Evolutionary conservation across 2,888 invertebrate genomes (phyloP).

Genomic region (Drosophila nr. perissopoda): DNA sequence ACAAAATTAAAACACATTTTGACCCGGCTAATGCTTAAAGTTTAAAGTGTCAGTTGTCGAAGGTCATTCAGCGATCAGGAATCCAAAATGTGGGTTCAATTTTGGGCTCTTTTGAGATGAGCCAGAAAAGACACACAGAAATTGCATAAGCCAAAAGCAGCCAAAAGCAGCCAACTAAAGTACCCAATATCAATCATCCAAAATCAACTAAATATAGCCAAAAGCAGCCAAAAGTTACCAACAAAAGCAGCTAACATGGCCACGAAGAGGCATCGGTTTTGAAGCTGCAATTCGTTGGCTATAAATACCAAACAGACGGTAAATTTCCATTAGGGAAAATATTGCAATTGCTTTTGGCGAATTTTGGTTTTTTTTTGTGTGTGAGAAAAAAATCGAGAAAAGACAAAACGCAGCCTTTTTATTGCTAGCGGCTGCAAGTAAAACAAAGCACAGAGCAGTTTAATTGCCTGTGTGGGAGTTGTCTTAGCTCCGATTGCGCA

Average conservation of each 20-base stretch:
- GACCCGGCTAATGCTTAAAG: constrained; percentile 3
- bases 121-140: constrained; percentile 27
- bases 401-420: constrained; percentile 56
- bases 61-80: constrained; percentile 66
- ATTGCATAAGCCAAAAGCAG: constrained; percentile 62
- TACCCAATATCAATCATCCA: not conserved
- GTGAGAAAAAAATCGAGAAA: constrained; percentile 64
- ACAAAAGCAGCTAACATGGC: not conserved
- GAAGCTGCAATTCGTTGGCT: constrained; percentile 34
- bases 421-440: constrained; percentile 53
- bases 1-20: constrained; percentile 50
- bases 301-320: constrained; percentile 49
- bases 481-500: constrained; percentile 32
- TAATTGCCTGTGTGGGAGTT: constrained; percentile 70
- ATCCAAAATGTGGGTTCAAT: constrained; percentile 53
- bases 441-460: constrained; percentile 52
- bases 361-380: constrained; percentile 63
- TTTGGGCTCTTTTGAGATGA: constrained; percentile 34
- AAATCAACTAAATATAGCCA: not conserved
- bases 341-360: constrained; percentile 57
- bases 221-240: not conserved
- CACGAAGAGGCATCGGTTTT: not conserved
- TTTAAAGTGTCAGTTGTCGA: constrained; percentile 23
- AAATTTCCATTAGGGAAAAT: constrained; percentile 67
- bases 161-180: not conserved